Percentiles rank a stretch among this genome's conserved stretches.
Conservation (phyloP, 2,888 invertebrate species). For the Ecliptopera silaceata region DNA sequence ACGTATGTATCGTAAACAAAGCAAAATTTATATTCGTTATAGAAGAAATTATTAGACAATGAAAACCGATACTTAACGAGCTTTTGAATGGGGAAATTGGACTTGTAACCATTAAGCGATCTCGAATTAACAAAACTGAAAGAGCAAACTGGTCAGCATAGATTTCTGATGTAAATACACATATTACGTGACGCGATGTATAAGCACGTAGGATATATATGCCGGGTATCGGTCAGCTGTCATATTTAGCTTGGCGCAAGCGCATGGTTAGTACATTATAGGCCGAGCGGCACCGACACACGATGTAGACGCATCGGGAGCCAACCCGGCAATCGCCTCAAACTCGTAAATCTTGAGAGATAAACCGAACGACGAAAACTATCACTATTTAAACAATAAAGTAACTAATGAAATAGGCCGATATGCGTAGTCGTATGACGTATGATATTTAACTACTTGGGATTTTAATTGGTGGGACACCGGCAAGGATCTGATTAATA, state of each 20-base stretch:
- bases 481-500: too few relatives aligned
- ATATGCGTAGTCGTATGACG: too few relatives aligned
- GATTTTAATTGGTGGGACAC: too few relatives aligned
- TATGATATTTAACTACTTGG: too few relatives aligned
- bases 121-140: background rate
- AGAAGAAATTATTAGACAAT: conserved; percentile 18
- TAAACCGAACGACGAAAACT: conserved; percentile 14
- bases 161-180: background rate
- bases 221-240: conserved; percentile 33
- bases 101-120: background rate
- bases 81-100: conserved; percentile 3
- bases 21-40: conserved; percentile 13
- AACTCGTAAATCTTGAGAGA: conserved; percentile 43
- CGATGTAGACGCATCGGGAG: conserved; percentile 29
- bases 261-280: background rate
- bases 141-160: background rate
- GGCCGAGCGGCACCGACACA: background rate
- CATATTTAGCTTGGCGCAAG: conserved; percentile 39
- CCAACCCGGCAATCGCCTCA: conserved; percentile 44
- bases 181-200: background rate
- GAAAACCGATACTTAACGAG: conserved; percentile 6
- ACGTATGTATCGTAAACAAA: conserved; percentile 33
- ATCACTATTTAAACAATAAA: conserved; percentile 2
- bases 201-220: conserved; percentile 7
- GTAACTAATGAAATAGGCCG: too few relatives aligned